Conservation (phyloP, 2,888 invertebrate genomes). For the Xanthorhoe spadicearia region DNA sequence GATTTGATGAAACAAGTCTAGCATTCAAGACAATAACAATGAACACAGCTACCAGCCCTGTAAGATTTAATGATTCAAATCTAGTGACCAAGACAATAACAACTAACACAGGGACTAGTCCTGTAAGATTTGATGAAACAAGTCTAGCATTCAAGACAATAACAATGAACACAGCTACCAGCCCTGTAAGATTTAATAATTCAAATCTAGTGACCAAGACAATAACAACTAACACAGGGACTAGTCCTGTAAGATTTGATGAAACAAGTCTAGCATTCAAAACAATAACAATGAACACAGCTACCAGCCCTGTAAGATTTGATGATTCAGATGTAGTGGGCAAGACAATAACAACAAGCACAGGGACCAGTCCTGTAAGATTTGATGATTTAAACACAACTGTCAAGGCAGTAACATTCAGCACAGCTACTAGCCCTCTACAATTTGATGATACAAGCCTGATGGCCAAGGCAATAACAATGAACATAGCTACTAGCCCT, state of each 20-base stretch:
- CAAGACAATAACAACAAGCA: not conserved
- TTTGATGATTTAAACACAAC: not conserved
- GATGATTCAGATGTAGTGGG: no score
- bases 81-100: not conserved
- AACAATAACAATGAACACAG: not conserved
- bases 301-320: slow-evolving; percentile 1
- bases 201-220: not conserved
- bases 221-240: not conserved
- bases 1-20: slow-evolving; percentile 4
- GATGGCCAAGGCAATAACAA: not conserved
- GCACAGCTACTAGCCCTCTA: slow-evolving; percentile 1
- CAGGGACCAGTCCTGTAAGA: not conserved
- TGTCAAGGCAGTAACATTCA: not conserved
- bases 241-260: not conserved
- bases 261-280: not conserved
- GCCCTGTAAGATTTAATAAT: slow-evolving; percentile 29
- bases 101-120: not conserved
- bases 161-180: slow-evolving; percentile 26
- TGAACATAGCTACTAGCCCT: slow-evolving; percentile 35
- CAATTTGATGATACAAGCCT: not conserved
- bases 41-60: not conserved
- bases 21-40: not conserved
- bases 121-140: not conserved
- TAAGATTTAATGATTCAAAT: not conserved
- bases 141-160: not conserved